A percentile compares a stretch with the other conserved stretches of the same genome.
phyloP scores from a whole-genome alignment of 2,113 vertebrate species.

The Colistium nudipinnis region DNA sequence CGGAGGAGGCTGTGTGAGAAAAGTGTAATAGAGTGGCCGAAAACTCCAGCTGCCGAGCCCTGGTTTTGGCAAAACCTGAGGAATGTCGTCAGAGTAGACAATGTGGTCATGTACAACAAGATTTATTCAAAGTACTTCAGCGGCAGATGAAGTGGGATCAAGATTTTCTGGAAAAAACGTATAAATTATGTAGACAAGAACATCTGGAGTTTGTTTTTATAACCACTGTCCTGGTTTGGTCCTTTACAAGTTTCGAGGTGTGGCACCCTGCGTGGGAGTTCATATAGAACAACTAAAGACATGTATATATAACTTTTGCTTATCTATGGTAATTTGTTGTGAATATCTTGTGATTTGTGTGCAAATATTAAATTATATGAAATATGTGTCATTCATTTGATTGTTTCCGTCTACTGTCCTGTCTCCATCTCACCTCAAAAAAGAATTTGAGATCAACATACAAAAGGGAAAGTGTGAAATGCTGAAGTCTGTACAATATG shows the following conservation, averaged over 20 bases:
- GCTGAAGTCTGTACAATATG: too few relatives aligned
- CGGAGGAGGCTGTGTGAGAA: constrained; percentile 81
- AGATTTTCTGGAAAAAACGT: background rate
- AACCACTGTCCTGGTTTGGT: background rate
- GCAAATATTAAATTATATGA: background rate
- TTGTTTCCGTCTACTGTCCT: background rate
- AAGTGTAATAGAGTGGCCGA: constrained; percentile 87
- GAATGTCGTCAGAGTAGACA: constrained; percentile 78
- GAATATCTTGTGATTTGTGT: background rate
- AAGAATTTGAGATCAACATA: background rate
- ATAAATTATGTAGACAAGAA: background rate
- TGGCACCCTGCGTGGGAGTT: background rate
- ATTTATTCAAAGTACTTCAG: constrained; percentile 78
- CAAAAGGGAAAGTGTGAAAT: background rate
- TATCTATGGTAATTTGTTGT: background rate
- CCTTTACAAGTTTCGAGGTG: background rate
- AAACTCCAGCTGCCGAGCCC: constrained; percentile 79
- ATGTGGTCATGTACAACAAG: constrained; percentile 79
- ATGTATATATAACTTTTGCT: background rate
- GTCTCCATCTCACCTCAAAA: background rate
- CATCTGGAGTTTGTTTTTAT: background rate
- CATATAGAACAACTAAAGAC: background rate
- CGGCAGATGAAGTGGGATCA: constrained; percentile 34
- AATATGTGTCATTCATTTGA: background rate
- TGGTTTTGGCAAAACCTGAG: constrained; percentile 86